Conservation (phyloP, 2,113 vertebrate genomes). For the Phyllostomus hastatus region DNA sequence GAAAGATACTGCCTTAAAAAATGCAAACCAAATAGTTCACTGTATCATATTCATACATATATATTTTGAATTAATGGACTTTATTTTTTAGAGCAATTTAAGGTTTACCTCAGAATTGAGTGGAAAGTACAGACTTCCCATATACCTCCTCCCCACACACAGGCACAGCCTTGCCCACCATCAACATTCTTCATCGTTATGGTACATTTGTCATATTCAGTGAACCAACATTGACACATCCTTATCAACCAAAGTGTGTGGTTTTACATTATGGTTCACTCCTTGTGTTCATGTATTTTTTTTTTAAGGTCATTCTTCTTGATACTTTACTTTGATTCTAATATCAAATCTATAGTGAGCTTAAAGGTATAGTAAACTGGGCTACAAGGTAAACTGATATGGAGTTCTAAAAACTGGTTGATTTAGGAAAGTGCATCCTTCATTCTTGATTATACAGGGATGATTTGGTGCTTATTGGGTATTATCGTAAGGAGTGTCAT, state of each 20-base stretch:
- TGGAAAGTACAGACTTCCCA: not conserved
- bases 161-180: not conserved
- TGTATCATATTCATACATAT: slow-evolving; percentile 3
- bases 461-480: not conserved
- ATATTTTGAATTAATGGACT: not conserved
- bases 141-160: not conserved
- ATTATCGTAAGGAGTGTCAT: not conserved
- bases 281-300: not conserved
- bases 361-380: not conserved
- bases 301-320: not conserved
- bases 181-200: not conserved
- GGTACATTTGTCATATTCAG: not conserved
- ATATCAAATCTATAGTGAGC: not conserved
- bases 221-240: not conserved
- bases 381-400: not conserved
- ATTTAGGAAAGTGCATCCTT: not conserved
- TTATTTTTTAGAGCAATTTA: slow-evolving; percentile 4
- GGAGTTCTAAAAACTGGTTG: not conserved
- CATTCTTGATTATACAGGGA: not conserved
- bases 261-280: not conserved
- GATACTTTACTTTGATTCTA: not conserved
- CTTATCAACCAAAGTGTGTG: not conserved
- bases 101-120: not conserved
- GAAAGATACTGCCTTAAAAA: not conserved
- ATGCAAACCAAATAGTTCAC: not conserved